Evolutionary conservation across 2,797 vertebrate species (phyloP).

Genomic region (Dermochelys coriacea): DNA sequence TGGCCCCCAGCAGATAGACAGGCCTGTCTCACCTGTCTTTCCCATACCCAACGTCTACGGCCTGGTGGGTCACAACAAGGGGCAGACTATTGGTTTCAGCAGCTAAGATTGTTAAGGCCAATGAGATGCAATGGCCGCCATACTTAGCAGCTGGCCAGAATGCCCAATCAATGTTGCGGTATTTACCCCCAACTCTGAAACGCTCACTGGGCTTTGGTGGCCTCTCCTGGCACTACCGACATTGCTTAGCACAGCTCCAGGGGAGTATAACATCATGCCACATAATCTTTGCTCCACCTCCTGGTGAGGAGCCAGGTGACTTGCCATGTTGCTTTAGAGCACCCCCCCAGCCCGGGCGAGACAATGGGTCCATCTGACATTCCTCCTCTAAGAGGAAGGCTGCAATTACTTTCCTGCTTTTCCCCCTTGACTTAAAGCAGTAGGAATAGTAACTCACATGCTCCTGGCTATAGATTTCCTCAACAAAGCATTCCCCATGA

Average conservation of each 20-base stretch:
- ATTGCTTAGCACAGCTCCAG: neutral
- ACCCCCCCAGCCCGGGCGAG: neutral
- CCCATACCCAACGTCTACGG: neutral
- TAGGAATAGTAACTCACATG: neutral
- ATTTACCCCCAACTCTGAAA: neutral
- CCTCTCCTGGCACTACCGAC: neutral
- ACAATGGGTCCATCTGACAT: neutral
- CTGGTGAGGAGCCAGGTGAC: neutral
- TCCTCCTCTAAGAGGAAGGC: neutral
- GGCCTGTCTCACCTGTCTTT: neutral
- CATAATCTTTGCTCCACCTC: no score
- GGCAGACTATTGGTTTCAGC: neutral
- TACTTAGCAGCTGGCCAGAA: neutral
- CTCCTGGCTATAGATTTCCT: neutral
- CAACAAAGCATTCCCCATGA: neutral
- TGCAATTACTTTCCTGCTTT: neutral
- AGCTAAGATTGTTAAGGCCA: neutral
- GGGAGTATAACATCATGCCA: neutral
- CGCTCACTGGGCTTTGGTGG: neutral
- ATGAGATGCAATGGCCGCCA: neutral
- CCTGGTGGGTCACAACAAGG: neutral
- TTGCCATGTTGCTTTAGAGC: neutral
- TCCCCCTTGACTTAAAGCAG: neutral
- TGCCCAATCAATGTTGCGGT: rapidly evolving
- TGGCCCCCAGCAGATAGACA: no score